phyloP scores from a whole-genome alignment of 2,113 vertebrate genomes.

The Zosterops lateralis region DNA sequence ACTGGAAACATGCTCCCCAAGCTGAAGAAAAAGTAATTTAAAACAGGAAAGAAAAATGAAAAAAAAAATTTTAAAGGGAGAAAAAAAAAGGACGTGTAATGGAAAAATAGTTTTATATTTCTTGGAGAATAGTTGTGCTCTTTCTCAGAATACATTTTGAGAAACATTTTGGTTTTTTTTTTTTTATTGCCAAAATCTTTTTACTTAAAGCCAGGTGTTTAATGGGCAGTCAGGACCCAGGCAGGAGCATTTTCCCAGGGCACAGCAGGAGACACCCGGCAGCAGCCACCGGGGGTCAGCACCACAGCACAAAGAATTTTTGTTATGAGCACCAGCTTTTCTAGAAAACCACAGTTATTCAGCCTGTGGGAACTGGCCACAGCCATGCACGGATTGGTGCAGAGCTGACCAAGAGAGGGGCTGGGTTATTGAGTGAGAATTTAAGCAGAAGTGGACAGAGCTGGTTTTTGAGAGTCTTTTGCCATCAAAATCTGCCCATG shows the following conservation, averaged over 20 bases:
- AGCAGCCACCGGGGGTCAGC: neutral
- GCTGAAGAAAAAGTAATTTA: neutral
- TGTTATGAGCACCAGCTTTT: accelerated
- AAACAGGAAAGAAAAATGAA: neutral
- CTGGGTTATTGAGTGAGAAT: neutral
- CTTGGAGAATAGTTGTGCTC: neutral
- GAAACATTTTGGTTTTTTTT: neutral
- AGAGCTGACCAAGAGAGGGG: neutral
- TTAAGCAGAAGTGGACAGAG: neutral
- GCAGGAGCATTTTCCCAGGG: neutral
- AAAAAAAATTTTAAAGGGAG: no score
- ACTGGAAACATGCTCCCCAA: neutral
- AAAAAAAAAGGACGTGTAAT: accelerated
- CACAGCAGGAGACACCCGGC: neutral
- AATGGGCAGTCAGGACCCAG: accelerated
- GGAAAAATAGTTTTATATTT: neutral
- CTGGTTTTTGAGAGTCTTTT: neutral
- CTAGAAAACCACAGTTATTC: neutral
- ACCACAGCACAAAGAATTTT: neutral
- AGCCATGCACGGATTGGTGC: accelerated
- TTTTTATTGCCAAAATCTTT: accelerated
- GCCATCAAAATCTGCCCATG: accelerated
- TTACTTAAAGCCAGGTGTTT: accelerated
- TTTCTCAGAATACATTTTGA: neutral
- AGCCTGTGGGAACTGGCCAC: accelerated